A percentile compares a stretch with the other conserved stretches of the same genome.
Evolutionary conservation across 2,888 invertebrate species (phyloP).

Genomic region (Drosophila longiperda): DNA sequence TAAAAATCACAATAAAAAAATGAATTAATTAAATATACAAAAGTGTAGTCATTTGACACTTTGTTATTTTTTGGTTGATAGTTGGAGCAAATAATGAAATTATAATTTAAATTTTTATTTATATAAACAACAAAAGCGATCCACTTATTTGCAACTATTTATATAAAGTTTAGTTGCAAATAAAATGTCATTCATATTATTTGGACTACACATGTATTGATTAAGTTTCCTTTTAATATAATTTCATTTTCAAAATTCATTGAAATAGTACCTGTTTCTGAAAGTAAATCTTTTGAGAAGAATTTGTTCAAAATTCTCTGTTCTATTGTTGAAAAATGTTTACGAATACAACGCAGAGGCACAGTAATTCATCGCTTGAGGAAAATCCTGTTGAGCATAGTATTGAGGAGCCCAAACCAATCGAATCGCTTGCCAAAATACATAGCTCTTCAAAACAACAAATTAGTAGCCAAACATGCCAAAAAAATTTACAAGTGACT

Average conservation of each 20-base stretch:
- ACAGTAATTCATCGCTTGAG: neutral
- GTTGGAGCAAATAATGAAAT: neutral
- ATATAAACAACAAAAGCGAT: neutral
- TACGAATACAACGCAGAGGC: neutral
- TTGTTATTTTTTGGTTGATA: too few relatives aligned
- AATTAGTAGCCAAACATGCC: too few relatives aligned
- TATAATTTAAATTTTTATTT: neutral
- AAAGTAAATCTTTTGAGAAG: neutral
- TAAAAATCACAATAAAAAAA: too few relatives aligned
- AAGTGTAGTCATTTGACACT: too few relatives aligned
- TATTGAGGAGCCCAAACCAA: neutral
- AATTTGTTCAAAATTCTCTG: slow-evolving; percentile 2
- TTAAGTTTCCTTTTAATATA: neutral
- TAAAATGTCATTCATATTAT: neutral
- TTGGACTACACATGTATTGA: neutral
- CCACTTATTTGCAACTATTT: neutral
- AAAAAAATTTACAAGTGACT: rapidly evolving
- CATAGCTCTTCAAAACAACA: neutral
- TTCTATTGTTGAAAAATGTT: slow-evolving; percentile 12
- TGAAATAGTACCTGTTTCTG: neutral
- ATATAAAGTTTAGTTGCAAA: neutral
- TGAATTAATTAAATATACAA: too few relatives aligned
- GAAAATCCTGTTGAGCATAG: neutral
- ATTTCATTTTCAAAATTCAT: neutral
- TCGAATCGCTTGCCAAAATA: slow-evolving; percentile 7